Percentiles rank a stretch among this genome's conserved stretches.
phyloP scores from a whole-genome alignment of 1,140 invertebrate genomes.

The Dermatophagoides farinae region DNA sequence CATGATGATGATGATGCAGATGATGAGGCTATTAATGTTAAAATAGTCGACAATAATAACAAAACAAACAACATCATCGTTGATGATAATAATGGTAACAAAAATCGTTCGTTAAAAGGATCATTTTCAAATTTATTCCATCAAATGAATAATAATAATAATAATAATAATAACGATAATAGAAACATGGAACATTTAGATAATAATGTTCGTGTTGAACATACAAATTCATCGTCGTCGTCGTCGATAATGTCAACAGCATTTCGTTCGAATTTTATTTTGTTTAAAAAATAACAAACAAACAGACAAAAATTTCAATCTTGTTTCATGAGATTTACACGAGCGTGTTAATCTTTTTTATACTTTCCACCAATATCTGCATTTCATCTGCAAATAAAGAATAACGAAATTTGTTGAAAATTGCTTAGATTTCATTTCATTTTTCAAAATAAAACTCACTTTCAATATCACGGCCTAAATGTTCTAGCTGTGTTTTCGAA shows the following conservation, averaged over 20 bases:
- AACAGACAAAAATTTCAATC: background rate
- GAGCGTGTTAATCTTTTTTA: slow-evolving; percentile 9
- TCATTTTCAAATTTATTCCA: background rate
- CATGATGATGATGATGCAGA: background rate
- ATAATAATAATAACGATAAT: background rate
- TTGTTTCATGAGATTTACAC: background rate
- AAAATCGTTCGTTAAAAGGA: background rate
- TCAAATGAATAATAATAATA: background rate
- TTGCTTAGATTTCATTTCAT: background rate
- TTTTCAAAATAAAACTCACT: slow-evolving; percentile 11
- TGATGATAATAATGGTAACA: no score
- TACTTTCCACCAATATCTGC: slow-evolving; percentile 9
- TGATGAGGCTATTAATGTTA: background rate
- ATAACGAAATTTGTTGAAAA: background rate
- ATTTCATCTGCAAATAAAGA: slow-evolving; percentile 9
- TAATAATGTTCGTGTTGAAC: background rate
- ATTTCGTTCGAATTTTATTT: slow-evolving; percentile 4
- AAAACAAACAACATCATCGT: background rate
- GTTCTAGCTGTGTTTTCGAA: slow-evolving; percentile 54
- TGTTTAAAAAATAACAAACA: background rate
- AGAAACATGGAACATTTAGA: background rate
- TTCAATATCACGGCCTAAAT: slow-evolving; percentile 7
- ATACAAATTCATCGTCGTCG: background rate
- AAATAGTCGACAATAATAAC: background rate
- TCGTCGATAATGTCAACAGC: background rate